These are phyloP conservation scores for Panthera uncia DNA, from an alignment of 2,113 vertebrate species.

Conservation along the genomic window DNA sequence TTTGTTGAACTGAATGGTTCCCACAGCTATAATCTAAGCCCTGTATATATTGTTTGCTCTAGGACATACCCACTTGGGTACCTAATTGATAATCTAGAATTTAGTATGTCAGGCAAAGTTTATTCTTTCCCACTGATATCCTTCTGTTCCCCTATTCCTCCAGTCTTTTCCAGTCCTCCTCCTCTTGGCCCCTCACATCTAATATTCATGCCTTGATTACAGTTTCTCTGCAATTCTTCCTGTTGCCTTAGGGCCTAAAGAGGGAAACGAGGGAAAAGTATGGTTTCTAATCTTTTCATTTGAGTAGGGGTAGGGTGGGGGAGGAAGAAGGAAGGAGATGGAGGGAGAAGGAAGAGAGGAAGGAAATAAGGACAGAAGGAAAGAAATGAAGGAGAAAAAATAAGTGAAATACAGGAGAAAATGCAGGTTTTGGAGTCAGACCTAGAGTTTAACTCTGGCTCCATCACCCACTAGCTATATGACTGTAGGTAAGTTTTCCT, in stretches of 20 bases:
- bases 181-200: neutral
- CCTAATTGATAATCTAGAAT: neutral
- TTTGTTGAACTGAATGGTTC: neutral
- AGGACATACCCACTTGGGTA: neutral
- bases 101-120: neutral
- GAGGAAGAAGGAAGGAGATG: neutral
- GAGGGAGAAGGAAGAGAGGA: neutral
- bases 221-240: conserved; percentile 5
- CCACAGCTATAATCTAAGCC: conserved; percentile 12
- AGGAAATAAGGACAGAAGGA: neutral
- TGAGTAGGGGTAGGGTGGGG: neutral
- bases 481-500: neutral
- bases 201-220: neutral
- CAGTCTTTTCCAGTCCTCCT: neutral
- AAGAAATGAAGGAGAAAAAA: neutral
- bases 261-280: neutral
- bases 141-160: neutral
- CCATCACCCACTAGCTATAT: neutral
- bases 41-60: neutral
- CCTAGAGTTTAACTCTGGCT: neutral
- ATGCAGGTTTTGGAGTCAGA: neutral
- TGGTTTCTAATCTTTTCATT: conserved; percentile 23
- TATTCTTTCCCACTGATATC: neutral
- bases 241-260: neutral
- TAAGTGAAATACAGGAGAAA: neutral